phyloP scores from a whole-genome alignment of 2,888 invertebrate species.

The Pollenia angustigena region DNA sequence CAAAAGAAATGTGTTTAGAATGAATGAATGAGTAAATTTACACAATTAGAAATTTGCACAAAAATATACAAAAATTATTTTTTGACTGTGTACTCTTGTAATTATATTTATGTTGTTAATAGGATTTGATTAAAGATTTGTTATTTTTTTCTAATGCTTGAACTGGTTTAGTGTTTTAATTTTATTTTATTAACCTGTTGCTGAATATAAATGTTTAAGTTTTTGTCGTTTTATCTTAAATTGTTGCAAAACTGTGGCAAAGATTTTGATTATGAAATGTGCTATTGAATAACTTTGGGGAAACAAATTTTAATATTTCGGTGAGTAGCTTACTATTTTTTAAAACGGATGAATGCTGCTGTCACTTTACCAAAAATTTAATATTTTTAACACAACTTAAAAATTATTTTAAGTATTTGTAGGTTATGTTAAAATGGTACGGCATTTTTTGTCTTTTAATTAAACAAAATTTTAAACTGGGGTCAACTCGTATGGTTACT shows the following conservation, averaged over 20 bases:
- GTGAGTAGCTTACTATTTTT: too few species aligned
- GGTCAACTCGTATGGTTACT: too few species aligned
- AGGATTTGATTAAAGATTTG: constrained; percentile 61
- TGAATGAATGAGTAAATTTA: background rate
- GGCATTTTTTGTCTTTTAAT: too few species aligned
- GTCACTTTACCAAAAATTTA: too few species aligned
- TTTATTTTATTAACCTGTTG: constrained; percentile 35
- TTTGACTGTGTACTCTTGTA: constrained; percentile 62
- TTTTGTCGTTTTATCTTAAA: background rate
- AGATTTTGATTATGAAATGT: constrained; percentile 9
- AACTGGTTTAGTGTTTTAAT: constrained; percentile 54
- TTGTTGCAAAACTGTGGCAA: constrained; percentile 32
- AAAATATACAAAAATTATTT: constrained; percentile 29
- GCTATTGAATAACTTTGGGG: constrained; percentile 1
- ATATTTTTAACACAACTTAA: too few species aligned
- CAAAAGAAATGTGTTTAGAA: constrained; percentile 79
- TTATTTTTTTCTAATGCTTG: constrained; percentile 37
- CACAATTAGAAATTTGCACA: background rate
- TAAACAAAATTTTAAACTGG: too few species aligned
- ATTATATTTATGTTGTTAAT: constrained; percentile 53
- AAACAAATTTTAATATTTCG: constrained; percentile 2
- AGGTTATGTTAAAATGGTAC: too few species aligned
- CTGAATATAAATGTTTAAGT: constrained; percentile 20
- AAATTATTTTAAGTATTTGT: too few species aligned
- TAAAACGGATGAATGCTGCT: too few species aligned